Percentiles rank a stretch among this genome's conserved stretches.
phyloP scores from a whole-genome alignment of 2,888 invertebrate genomes.

The Dicycla oo region DNA sequence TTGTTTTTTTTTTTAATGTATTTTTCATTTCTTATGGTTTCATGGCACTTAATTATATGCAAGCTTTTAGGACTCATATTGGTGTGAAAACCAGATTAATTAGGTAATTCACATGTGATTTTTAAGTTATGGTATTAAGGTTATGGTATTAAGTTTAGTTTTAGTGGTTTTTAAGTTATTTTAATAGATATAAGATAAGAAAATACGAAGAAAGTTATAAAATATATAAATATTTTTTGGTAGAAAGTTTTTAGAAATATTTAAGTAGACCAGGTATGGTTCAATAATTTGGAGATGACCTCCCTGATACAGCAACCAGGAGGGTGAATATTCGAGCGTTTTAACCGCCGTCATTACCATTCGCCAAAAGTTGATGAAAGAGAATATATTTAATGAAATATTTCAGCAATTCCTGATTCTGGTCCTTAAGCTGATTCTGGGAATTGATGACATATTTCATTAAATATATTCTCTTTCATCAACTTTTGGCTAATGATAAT shows the following conservation, averaged over 20 bases:
- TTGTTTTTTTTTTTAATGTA: background rate
- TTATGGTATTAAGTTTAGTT: slow-evolving; percentile 24
- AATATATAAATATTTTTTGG: slow-evolving; percentile 7
- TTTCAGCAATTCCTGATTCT: no score
- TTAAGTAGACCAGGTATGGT: background rate
- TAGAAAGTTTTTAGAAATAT: background rate
- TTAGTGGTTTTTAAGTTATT: no score
- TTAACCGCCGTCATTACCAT: no score
- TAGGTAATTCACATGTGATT: slow-evolving; percentile 19
- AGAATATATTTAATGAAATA: no score
- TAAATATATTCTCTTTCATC: no score
- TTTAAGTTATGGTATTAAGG: slow-evolving; percentile 26
- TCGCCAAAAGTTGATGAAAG: no score
- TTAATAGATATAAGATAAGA: slow-evolving; percentile 1
- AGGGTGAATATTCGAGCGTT: no score
- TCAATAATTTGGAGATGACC: background rate
- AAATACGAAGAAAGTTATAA: background rate
- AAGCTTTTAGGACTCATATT: background rate
- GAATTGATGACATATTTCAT: no score
- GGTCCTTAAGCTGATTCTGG: no score
- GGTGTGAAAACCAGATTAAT: slow-evolving; percentile 26
- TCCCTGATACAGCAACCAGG: background rate
- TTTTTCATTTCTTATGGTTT: slow-evolving; percentile 9
- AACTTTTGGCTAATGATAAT: no score
- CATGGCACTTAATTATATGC: background rate